Conservation (phyloP, 2,888 invertebrate species). For the Lasioglossum morio region DNA sequence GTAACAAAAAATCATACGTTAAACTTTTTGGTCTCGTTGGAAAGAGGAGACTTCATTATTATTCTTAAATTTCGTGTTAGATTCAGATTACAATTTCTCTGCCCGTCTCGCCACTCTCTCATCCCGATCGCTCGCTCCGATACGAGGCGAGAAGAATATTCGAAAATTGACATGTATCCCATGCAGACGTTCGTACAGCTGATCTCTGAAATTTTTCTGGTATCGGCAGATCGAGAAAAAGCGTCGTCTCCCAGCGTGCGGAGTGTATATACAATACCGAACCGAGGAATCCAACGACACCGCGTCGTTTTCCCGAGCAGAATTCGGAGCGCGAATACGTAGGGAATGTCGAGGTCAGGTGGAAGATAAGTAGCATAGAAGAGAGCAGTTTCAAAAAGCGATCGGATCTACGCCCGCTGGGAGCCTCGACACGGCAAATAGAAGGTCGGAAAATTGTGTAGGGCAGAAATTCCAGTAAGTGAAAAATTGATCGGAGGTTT, state of each 20-base stretch:
- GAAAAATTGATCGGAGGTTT: constrained; percentile 77
- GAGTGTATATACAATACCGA: not conserved
- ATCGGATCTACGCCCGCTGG: constrained; percentile 48
- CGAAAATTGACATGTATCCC: not conserved
- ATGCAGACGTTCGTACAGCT: not conserved
- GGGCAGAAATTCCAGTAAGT: constrained; percentile 69
- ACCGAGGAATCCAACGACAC: not conserved
- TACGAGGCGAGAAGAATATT: not conserved
- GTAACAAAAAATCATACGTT: not conserved
- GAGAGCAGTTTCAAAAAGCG: constrained; percentile 25
- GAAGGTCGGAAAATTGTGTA: constrained; percentile 68
- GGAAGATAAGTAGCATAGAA: constrained; percentile 2
- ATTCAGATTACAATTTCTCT: not conserved
- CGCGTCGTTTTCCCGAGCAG: not conserved
- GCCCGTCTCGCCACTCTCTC: not conserved
- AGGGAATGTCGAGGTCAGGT: not conserved
- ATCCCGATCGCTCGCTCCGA: not conserved
- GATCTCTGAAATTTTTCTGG: not conserved
- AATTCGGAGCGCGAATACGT: not conserved
- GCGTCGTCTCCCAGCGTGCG: not conserved
- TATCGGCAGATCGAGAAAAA: not conserved
- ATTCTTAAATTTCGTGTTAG: too few relatives aligned
- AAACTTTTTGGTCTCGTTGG: not conserved
- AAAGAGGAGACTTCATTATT: not conserved
- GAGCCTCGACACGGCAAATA: constrained; percentile 56